These are phyloP conservation scores for Rotaria sp. DNA, from an alignment of 2,888 invertebrate species.

Conservation along the genomic window DNA sequence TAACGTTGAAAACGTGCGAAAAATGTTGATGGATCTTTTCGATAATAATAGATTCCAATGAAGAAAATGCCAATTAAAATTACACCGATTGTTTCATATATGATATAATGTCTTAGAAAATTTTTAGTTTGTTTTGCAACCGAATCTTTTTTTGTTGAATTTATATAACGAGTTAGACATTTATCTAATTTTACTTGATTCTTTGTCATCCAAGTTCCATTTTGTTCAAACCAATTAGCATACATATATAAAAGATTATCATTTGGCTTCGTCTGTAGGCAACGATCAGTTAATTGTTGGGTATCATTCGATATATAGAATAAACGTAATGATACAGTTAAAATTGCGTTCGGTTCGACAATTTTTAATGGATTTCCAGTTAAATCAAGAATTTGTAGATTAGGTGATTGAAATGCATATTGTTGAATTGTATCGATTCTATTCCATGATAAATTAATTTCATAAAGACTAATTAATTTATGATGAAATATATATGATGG, in stretches of 20 bases:
- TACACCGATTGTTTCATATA: neutral
- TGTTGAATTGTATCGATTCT: neutral
- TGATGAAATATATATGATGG: neutral
- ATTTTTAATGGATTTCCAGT: neutral
- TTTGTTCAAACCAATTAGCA: neutral
- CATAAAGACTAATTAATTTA: neutral
- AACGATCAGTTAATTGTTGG: neutral
- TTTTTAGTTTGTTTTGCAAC: neutral
- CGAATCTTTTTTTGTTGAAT: neutral
- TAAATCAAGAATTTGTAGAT: conserved; percentile 23
- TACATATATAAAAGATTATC: neutral
- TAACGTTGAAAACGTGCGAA: neutral
- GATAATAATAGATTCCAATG: neutral
- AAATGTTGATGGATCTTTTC: neutral
- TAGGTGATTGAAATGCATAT: neutral
- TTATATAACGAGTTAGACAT: neutral
- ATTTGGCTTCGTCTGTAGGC: neutral
- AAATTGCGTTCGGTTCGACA: neutral
- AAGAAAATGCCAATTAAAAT: neutral
- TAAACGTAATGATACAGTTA: neutral
- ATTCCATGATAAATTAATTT: conserved; percentile 9
- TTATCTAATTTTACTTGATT: neutral
- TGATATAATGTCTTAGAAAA: neutral
- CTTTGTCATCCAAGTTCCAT: neutral
- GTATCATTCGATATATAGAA: neutral